Conservation (phyloP, 2,888 invertebrate genomes). For the Nymphalis c-album region DNA sequence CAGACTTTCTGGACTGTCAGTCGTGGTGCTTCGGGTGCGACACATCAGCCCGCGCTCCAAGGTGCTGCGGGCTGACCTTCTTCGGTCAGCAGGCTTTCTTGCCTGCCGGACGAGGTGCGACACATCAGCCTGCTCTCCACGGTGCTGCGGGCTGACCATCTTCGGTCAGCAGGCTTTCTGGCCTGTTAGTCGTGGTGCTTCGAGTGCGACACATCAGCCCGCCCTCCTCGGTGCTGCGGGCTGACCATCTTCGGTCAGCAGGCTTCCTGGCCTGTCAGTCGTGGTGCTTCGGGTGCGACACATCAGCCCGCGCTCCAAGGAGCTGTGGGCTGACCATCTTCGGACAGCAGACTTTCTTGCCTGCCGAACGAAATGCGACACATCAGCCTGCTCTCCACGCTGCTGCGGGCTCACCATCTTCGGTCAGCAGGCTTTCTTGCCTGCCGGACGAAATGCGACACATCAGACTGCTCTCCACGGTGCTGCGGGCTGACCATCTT, state of each 20-base stretch:
- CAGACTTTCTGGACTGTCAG: too few relatives aligned
- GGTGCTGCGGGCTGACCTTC: background rate
- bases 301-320: too few relatives aligned
- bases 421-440: background rate
- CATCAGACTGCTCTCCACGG: background rate
- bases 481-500: background rate
- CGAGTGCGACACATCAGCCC: background rate
- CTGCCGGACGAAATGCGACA: background rate
- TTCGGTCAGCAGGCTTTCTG: background rate
- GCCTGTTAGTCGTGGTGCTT: background rate
- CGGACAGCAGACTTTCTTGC: background rate
- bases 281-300: background rate
- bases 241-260: background rate
- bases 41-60: too few relatives aligned
- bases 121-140: too few relatives aligned
- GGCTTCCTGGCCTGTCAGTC: background rate
- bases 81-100: background rate
- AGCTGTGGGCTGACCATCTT: too few relatives aligned
- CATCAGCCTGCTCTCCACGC: background rate
- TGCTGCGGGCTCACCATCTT: background rate
- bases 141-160: background rate
- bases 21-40: too few relatives aligned
- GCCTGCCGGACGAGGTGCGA: background rate
- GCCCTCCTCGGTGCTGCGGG: too few relatives aligned
- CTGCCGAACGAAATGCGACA: background rate